Conservation (phyloP, 1,140 invertebrate genomes). For the Neodiprion pinetum region DNA sequence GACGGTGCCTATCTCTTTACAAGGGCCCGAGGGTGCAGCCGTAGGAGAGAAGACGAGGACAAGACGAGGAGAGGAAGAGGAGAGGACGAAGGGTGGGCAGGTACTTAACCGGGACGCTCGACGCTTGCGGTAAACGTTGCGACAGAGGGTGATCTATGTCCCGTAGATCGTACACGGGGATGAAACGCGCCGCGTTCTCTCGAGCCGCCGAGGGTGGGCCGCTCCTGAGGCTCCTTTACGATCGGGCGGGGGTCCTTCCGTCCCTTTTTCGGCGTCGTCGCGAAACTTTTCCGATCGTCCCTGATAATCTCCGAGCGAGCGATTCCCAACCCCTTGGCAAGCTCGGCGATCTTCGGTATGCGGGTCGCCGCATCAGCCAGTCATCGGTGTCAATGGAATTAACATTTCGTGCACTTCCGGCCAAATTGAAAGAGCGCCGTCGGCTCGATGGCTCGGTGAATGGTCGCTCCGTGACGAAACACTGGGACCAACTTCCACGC, state of each 20-base stretch:
- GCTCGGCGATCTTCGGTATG: constrained; percentile 3
- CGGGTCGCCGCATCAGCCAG: neutral
- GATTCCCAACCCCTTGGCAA: neutral
- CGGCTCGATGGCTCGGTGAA: too few relatives aligned
- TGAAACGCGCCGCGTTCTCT: constrained; percentile 53
- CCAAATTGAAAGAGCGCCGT: too few relatives aligned
- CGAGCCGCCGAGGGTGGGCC: constrained; percentile 39
- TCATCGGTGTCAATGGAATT: neutral
- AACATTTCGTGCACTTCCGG: neutral
- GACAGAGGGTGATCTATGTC: constrained; percentile 59
- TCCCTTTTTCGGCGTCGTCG: constrained; percentile 9
- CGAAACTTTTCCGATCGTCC: neutral
- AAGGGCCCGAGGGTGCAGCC: constrained; percentile 3
- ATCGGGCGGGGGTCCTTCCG: neutral
- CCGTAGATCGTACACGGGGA: constrained; percentile 31
- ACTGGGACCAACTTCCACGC: neutral
- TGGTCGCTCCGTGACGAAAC: too few relatives aligned
- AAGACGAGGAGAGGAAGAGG: constrained; percentile 9
- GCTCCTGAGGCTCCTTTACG: constrained; percentile 8
- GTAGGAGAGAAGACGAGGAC: constrained; percentile 1
- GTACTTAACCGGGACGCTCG: constrained; percentile 58
- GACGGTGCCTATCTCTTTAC: constrained; percentile 38
- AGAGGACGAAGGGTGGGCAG: constrained; percentile 35
- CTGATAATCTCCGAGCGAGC: neutral
- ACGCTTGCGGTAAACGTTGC: constrained; percentile 62